phyloP scores from a whole-genome alignment of 2,888 invertebrate genomes.

The Embidobia sp. region DNA sequence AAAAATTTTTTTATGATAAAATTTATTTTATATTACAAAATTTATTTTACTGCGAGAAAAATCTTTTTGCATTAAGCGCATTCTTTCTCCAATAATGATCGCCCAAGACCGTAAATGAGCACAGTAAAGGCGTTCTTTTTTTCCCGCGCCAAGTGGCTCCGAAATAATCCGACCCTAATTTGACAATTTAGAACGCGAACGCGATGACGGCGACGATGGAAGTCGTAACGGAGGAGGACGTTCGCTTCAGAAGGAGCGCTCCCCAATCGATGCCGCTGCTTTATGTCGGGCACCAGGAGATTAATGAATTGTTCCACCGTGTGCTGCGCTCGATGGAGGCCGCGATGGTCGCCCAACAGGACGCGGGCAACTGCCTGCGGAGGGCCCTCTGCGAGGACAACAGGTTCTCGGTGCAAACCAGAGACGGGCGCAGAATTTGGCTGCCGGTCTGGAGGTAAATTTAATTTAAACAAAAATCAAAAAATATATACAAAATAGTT shows the following conservation, averaged over 20 bases:
- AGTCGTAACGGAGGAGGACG: constrained; percentile 43
- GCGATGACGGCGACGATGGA: constrained; percentile 66
- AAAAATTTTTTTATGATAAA: too few relatives aligned
- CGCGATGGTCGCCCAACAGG: constrained; percentile 82
- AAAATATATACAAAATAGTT: too few relatives aligned
- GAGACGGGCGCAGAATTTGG: constrained; percentile 85
- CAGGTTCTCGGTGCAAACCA: constrained; percentile 83
- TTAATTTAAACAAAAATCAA: too few relatives aligned
- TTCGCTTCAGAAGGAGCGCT: constrained; percentile 71
- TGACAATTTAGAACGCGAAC: constrained; percentile 62
- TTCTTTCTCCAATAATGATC: too few relatives aligned
- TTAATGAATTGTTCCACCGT: constrained; percentile 84
- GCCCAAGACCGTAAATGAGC: too few relatives aligned
- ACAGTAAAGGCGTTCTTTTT: too few relatives aligned
- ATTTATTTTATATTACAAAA: too few relatives aligned
- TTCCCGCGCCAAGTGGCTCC: too few relatives aligned
- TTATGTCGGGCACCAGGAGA: constrained; percentile 78
- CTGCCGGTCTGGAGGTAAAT: not conserved
- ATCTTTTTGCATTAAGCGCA: too few relatives aligned
- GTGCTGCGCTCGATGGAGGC: constrained; percentile 84
- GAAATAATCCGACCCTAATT: constrained; percentile 13
- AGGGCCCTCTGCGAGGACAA: constrained; percentile 87
- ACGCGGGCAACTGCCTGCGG: constrained; percentile 85
- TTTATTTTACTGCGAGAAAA: too few relatives aligned
- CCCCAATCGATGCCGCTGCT: constrained; percentile 65